Base-by-base conservation (phyloP, 2,888 invertebrate genomes). In the Acanthococcus lagerstroemiae region DNA sequence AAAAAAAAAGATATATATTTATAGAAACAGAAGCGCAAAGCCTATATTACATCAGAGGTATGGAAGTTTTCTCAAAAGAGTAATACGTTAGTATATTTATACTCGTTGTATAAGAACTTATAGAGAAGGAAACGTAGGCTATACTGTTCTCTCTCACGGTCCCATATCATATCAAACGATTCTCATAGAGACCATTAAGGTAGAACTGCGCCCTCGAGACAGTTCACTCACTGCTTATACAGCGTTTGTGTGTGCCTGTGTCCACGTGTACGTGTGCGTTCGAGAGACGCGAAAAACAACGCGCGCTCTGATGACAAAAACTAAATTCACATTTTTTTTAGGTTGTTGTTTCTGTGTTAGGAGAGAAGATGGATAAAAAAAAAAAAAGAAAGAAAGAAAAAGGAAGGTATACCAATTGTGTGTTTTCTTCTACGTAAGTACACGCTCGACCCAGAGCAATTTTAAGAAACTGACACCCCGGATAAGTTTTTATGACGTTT, bases 91-190 rank as follows among this genome's bases (percentile, higher is more conserved):
- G 60, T 60, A 60, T 60, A 60, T 60, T 60, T 60, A 60, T 60
- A 60, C 48, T 48, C 60, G 60, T 60, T 60, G 60, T 60, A 45
- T 45, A 60, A 60, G 60, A 60, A 60, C 60, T 60, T 60, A 60
- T 60, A 60, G 46, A 60, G 46, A 60, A 60, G 46, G 46, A 60
- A 46, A 46, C 60, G 48, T 60, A 60, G 60, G 60, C 60, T 60
- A 26, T 48, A 26, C 60, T 60, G 48, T 48, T 46, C 60, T 60
- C 48, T 60, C 60, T 46, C 46, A 60, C 48, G 60, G 60, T 65
- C 65, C 65, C 65, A 65, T 65, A 65, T 65, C 65, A 65, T 65
- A 65, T 65, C 65, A 65, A 65, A 65, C 65, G 65, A 65, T 65
- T 55, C 65, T 65, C 65, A 55, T 25, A 65, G 65, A 65, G 65